A percentile compares a stretch with the other conserved stretches of the same genome.
phyloP scores from a whole-genome alignment of 2,888 invertebrate species.

The Amphipoea lucens region DNA sequence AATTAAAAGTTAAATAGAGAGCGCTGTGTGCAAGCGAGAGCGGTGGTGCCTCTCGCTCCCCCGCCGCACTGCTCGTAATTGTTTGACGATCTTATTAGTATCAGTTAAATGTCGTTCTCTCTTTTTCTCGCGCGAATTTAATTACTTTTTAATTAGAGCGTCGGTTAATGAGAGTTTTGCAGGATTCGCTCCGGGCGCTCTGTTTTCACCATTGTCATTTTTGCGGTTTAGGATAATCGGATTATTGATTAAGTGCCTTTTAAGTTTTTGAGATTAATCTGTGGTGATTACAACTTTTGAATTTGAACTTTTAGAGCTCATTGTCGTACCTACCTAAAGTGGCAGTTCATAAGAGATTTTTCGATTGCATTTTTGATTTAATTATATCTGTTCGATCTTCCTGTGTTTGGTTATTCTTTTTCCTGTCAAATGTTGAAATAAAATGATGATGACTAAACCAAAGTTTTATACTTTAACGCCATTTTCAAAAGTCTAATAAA shows the following conservation, averaged over 20 bases:
- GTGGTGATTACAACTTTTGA: not conserved
- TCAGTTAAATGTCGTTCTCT: constrained; percentile 90
- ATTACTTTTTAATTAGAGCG: constrained; percentile 89
- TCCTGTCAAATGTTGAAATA: not conserved
- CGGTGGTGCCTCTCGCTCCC: constrained; percentile 71
- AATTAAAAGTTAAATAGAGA: constrained; percentile 91
- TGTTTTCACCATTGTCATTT: constrained; percentile 73
- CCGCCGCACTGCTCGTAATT: constrained; percentile 87
- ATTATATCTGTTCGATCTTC: not conserved
- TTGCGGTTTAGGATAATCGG: constrained; percentile 65
- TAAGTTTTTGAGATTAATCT: constrained; percentile 25
- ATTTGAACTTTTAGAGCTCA: not conserved
- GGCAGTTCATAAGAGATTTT: not conserved
- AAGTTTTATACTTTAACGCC: not conserved
- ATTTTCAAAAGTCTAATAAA: no score
- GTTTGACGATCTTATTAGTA: constrained; percentile 91
- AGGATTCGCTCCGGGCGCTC: constrained; percentile 77
- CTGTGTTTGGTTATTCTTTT: not conserved
- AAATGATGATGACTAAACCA: not conserved
- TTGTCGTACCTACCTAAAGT: not conserved
- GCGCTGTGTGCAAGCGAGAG: constrained; percentile 78
- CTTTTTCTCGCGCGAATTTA: constrained; percentile 89
- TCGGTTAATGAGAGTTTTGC: constrained; percentile 86
- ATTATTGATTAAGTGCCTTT: constrained; percentile 61
- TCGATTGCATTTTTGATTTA: no score